Percentiles rank a stretch among this genome's conserved stretches.
phyloP scores from a whole-genome alignment of 1,140 invertebrate species.

The Lamellibrachia luymesi region DNA sequence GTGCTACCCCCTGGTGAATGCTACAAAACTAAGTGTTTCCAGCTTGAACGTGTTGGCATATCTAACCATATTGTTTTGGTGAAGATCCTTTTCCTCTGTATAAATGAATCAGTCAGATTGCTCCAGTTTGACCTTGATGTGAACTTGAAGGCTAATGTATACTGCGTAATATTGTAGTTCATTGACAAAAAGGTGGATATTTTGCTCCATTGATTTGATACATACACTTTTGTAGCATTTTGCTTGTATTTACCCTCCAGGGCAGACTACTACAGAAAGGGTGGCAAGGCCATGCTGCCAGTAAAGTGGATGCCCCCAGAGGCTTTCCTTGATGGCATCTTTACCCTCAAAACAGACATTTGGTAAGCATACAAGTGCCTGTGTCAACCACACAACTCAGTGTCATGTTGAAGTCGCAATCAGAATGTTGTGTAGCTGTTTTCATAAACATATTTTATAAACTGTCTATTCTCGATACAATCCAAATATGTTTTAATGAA shows the following conservation, averaged over 20 bases:
- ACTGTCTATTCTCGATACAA: no score
- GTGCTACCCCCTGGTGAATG: background rate
- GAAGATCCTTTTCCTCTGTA: background rate
- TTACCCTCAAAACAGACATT: slow-evolving; percentile 56
- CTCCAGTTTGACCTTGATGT: background rate
- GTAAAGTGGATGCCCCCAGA: slow-evolving; percentile 61
- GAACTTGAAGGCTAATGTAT: background rate
- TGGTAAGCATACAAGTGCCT: slow-evolving; percentile 64
- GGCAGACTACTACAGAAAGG: slow-evolving; percentile 59
- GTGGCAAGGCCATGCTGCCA: slow-evolving; percentile 56
- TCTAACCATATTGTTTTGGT: background rate
- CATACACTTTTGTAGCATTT: background rate
- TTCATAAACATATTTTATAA: background rate
- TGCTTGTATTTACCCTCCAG: slow-evolving; percentile 34
- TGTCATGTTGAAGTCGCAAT: background rate
- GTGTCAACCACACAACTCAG: background rate
- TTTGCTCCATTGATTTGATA: background rate
- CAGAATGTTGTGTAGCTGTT: background rate
- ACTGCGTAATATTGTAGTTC: background rate
- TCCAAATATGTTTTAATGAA: no score
- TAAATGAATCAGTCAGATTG: background rate
- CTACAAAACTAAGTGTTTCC: background rate
- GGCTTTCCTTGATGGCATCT: slow-evolving; percentile 56
- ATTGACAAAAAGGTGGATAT: background rate
- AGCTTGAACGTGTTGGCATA: background rate